Conservation (phyloP, 1,140 invertebrate genomes). For the Luehdorfia chinensis region DNA sequence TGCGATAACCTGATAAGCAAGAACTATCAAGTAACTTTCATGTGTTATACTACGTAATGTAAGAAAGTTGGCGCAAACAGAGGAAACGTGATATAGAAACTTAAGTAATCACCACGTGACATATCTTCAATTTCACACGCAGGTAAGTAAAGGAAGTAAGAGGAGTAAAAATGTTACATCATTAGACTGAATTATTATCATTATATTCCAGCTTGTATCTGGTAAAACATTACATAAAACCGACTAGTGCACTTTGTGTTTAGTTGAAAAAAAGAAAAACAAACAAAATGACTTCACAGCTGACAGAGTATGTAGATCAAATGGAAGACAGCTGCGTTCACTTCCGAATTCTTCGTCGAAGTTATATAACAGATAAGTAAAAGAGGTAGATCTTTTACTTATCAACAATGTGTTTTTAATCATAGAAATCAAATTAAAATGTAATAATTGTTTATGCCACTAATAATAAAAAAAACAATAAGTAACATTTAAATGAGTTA, state of each 20-base stretch:
- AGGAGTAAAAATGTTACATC: constrained; percentile 21
- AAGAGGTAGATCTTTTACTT: constrained; percentile 19
- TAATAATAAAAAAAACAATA: not conserved
- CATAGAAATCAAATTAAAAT: constrained; percentile 3
- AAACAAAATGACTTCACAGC: constrained; percentile 33
- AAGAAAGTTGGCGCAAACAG: constrained; percentile 16
- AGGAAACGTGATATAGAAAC: constrained; percentile 36
- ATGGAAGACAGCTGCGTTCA: constrained; percentile 42
- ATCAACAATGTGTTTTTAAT: constrained; percentile 3
- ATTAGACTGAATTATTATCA: constrained; percentile 16
- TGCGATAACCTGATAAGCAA: not conserved
- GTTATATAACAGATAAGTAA: constrained; percentile 43
- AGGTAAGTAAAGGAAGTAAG: constrained; percentile 51
- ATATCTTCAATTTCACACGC: constrained; percentile 49
- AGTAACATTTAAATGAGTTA: not conserved
- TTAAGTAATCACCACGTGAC: constrained; percentile 38
- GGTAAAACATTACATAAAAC: too few species aligned
- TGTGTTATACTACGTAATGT: constrained; percentile 10
- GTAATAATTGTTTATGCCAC: constrained; percentile 1
- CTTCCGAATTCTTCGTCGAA: constrained; percentile 44
- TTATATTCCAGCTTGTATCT: constrained; percentile 19
- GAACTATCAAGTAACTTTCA: constrained; percentile 15
- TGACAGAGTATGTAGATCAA: constrained; percentile 34
- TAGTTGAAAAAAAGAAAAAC: constrained; percentile 14
- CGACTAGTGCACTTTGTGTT: too few species aligned